Base-by-base conservation (phyloP, 1,140 invertebrate species). In the Monomorium pharaonis region DNA sequence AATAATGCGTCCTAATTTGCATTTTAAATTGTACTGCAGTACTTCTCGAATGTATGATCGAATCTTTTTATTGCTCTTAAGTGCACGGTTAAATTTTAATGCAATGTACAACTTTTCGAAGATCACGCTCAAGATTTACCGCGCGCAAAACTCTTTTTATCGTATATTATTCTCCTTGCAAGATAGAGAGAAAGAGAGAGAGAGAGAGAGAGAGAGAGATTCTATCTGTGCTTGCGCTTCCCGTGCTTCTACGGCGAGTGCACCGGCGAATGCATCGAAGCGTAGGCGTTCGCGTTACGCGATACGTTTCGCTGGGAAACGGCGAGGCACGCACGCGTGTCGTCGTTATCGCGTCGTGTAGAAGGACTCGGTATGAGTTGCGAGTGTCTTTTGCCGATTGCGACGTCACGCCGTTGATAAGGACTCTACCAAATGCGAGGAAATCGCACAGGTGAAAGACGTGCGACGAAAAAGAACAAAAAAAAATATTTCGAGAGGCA, bases 321-420 rank as follows among this genome's bases (percentile, higher is more conserved):
- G 76, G 75, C 70, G 85, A 86, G n/a, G 70, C 80, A 60, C 85
- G 76, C 76, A 69, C 75, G 60, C 18, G 60, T 54, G 49, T 70
- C 44, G 69, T n/a, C 75, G 18, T 89, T 92, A 93, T 92, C 91
- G 70, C 54, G 5, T 44, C 84, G 65, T 86, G 87, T n/a, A n/a
- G 86, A 92, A 92, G 91, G 88, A 87, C 90, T 92, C 86, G 81
- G 30, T 60, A 88, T 81, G 75, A 92, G 89, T 92, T 91, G 84
- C 86, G 65, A 70, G 78, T 88, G 85, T 84, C 85, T 56, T 76
- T 86, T 80, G 51, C 72, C 62, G 88, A 84, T 87, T 87, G 56
- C 27, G 58, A 18, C 27, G 81, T 86, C 76, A 9, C 51, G 14
- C 4, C 14, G 16, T 56, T 47, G 78, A 90, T 88, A 90, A 88